A percentile compares a stretch with the other conserved stretches of the same genome.
These are phyloP conservation scores for Laodelphax striatellus DNA, from an alignment of 1,140 invertebrate species.

Conservation along the genomic window DNA sequence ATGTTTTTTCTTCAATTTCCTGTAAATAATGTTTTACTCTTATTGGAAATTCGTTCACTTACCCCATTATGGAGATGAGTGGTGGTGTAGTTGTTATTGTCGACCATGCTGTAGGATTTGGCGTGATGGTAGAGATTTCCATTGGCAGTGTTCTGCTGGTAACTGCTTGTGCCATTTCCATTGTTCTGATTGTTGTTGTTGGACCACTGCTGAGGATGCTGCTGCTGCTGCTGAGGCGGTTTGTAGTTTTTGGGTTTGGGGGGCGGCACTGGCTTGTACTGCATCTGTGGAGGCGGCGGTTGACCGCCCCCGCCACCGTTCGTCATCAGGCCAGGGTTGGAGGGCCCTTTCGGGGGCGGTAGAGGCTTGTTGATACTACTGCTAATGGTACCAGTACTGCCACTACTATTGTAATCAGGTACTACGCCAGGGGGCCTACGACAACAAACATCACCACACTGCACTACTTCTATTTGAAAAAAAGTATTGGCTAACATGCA, in stretches of 20 bases:
- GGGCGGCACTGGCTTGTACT: conserved; percentile 80
- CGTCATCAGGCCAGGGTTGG: background rate
- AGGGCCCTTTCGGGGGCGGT: conserved; percentile 30
- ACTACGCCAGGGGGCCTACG: conserved; percentile 27
- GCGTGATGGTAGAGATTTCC: conserved; percentile 34
- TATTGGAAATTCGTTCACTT: conserved; percentile 20
- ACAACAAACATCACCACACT: conserved; percentile 12
- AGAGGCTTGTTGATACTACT: conserved; percentile 26
- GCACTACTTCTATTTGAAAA: too few species aligned
- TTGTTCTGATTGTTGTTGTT: conserved; percentile 11
- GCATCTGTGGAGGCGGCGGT: conserved; percentile 16
- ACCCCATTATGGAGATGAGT: conserved; percentile 40
- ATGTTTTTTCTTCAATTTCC: too few species aligned
- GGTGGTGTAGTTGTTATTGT: conserved; percentile 24
- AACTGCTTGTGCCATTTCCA: conserved; percentile 6
- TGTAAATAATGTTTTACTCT: too few species aligned
- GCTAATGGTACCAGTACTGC: too few species aligned
- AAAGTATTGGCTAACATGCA: too few species aligned
- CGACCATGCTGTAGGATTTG: conserved; percentile 35
- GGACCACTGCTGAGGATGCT: conserved; percentile 18
- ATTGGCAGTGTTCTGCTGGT: conserved; percentile 11
- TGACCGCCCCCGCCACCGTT: background rate
- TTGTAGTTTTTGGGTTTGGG: conserved; percentile 86
- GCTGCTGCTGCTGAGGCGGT: conserved; percentile 46
- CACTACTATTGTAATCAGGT: conserved; percentile 22